Percentiles rank a stretch among this genome's conserved stretches.
Evolutionary conservation across 37 sponge, comb jelly and placozoan species (phyloP).

Genomic region (Petrosia ficiformis): DNA sequence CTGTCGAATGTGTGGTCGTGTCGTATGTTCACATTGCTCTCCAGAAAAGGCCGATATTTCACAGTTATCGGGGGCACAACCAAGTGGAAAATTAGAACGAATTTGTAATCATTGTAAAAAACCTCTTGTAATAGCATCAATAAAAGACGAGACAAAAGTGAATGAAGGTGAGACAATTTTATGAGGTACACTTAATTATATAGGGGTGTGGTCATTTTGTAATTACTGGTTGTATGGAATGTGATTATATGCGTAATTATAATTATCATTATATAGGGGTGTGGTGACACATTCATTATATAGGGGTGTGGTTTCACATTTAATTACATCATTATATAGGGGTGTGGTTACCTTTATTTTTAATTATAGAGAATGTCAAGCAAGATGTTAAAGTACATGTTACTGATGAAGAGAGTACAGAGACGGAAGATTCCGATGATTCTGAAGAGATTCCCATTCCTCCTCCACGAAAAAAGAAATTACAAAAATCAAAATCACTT

Average conservation of each 20-base stretch:
- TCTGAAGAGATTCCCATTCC: slow-evolving; percentile 22
- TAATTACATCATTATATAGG: too few relatives aligned
- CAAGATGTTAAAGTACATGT: not conserved
- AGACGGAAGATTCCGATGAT: slow-evolving; percentile 76
- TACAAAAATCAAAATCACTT: not conserved
- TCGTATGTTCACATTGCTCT: slow-evolving; percentile 80
- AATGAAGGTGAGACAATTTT: not conserved
- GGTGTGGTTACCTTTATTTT: too few relatives aligned
- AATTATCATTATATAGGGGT: too few relatives aligned
- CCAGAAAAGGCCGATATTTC: slow-evolving; percentile 49
- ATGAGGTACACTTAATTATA: not conserved
- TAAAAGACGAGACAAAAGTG: too few relatives aligned
- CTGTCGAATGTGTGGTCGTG: slow-evolving; percentile 80
- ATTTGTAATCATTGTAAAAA: slow-evolving; percentile 68
- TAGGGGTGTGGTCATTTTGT: not conserved
- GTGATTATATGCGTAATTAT: too few relatives aligned
- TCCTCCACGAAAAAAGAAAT: not conserved
- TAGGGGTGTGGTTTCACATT: too few relatives aligned
- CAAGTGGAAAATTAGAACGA: slow-evolving; percentile 48
- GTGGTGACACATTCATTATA: too few relatives aligned
- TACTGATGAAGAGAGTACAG: slow-evolving; percentile 29
- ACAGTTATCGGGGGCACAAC: not conserved
- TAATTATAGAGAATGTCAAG: not conserved
- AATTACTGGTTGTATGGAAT: not conserved
- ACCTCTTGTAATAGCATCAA: not conserved